Percentiles rank a stretch among this genome's conserved stretches.
Evolutionary conservation across 2,113 vertebrate genomes (phyloP).

Genomic region (Microtus montanus): DNA sequence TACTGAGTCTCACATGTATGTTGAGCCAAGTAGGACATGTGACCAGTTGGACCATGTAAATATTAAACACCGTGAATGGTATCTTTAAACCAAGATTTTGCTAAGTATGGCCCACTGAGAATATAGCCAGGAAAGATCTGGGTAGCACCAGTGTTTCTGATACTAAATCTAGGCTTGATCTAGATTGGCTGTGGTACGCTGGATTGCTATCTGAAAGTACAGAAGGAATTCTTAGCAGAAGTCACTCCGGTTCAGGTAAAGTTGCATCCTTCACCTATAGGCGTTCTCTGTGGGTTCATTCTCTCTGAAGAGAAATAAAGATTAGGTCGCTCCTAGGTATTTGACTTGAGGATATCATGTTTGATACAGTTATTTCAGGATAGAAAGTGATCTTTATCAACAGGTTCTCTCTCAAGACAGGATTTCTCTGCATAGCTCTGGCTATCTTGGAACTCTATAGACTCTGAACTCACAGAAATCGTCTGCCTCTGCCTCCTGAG

Average conservation of each 20-base stretch:
- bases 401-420: conserved; percentile 74
- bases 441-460: too few relatives aligned
- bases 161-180: conserved; percentile 27
- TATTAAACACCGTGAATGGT: background rate
- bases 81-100: conserved; percentile 48
- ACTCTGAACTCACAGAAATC: too few relatives aligned
- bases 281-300: background rate
- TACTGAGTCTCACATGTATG: background rate
- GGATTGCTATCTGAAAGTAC: background rate
- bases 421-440: too few relatives aligned
- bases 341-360: conserved; percentile 79
- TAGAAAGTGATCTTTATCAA: conserved; percentile 80
- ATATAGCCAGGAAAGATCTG: conserved; percentile 39
- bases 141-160: conserved; percentile 28
- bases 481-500: too few relatives aligned
- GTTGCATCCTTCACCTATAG: background rate
- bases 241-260: conserved; percentile 66
- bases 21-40: background rate
- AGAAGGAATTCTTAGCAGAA: background rate
- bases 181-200: background rate
- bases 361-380: conserved; percentile 82
- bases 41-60: background rate
- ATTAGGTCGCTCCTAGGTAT: conserved; percentile 46
- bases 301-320: conserved; percentile 9
- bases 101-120: conserved; percentile 21